These are phyloP conservation scores for Aricia agestis DNA, from an alignment of 1,140 invertebrate species.

Conservation along the genomic window DNA sequence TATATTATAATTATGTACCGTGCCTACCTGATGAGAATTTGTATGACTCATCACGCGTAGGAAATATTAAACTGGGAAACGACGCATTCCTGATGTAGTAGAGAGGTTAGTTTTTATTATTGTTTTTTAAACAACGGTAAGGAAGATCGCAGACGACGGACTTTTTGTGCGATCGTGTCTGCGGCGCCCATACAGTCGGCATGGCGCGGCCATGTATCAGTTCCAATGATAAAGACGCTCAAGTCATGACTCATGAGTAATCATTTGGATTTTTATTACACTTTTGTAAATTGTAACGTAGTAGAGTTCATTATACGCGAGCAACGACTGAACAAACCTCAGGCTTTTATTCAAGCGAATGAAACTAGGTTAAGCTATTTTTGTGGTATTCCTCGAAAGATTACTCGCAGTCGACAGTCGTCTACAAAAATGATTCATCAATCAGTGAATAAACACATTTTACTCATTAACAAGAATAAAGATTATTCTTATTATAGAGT, in stretches of 20 bases:
- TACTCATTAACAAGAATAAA: too few relatives aligned
- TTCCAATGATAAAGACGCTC: background rate
- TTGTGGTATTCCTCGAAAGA: background rate
- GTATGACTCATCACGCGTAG: constrained; percentile 36
- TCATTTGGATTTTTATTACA: background rate
- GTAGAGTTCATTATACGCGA: background rate
- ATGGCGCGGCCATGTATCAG: too few relatives aligned
- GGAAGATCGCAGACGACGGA: too few relatives aligned
- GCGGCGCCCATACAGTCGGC: too few relatives aligned
- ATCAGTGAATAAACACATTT: background rate
- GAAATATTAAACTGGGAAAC: constrained; percentile 1
- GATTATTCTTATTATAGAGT: too few relatives aligned
- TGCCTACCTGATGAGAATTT: constrained; percentile 37
- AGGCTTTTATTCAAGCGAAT: background rate
- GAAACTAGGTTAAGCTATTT: background rate
- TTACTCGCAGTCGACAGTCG: background rate
- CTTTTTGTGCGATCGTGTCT: too few relatives aligned
- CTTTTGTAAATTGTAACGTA: background rate
- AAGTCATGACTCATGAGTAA: too few relatives aligned
- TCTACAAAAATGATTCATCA: background rate
- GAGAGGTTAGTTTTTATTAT: background rate
- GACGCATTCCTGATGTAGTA: background rate
- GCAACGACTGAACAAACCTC: background rate
- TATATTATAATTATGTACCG: too few relatives aligned
- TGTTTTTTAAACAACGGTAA: background rate